Conservation (phyloP, 2,113 vertebrate species). For the Albula goreensis region DNA sequence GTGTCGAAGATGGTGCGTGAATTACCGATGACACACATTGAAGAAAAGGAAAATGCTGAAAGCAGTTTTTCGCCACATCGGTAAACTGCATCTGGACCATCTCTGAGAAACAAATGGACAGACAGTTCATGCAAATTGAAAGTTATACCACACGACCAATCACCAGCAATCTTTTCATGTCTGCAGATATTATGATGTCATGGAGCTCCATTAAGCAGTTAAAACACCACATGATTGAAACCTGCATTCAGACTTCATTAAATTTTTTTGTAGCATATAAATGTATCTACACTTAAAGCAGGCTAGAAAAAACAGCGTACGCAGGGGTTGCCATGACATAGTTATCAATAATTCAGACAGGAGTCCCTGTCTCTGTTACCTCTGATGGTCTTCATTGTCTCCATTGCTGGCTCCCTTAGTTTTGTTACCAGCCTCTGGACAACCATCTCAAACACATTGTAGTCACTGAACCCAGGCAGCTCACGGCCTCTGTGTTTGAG, state of each 20-base stretch:
- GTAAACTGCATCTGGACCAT: slow-evolving; percentile 31
- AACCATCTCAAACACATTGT: slow-evolving; percentile 39
- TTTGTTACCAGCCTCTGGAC: slow-evolving; percentile 34
- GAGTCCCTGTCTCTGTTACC: neutral
- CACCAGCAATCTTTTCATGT: neutral
- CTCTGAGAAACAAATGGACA: slow-evolving; percentile 23
- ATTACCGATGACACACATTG: slow-evolving; percentile 35
- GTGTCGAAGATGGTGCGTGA: neutral
- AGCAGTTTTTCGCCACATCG: slow-evolving; percentile 32
- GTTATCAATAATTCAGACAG: neutral
- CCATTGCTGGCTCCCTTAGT: slow-evolving; percentile 24
- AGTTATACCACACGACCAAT: neutral
- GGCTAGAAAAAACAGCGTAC: too few relatives aligned
- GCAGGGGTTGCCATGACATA: neutral
- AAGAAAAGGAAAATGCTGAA: slow-evolving; percentile 34
- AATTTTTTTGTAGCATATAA: too few relatives aligned
- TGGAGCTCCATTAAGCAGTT: too few relatives aligned
- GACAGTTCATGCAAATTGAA: neutral
- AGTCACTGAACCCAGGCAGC: slow-evolving; percentile 35
- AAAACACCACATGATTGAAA: neutral
- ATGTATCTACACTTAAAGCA: too few relatives aligned
- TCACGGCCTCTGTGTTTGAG: slow-evolving; percentile 35
- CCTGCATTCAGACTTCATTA: neutral
- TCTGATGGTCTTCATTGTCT: slow-evolving; percentile 26
- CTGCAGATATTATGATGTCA: neutral